A percentile compares a stretch with the other conserved stretches of the same genome.
Conservation (phyloP, 2,797 vertebrate genomes). For the Staurois parvus region DNA sequence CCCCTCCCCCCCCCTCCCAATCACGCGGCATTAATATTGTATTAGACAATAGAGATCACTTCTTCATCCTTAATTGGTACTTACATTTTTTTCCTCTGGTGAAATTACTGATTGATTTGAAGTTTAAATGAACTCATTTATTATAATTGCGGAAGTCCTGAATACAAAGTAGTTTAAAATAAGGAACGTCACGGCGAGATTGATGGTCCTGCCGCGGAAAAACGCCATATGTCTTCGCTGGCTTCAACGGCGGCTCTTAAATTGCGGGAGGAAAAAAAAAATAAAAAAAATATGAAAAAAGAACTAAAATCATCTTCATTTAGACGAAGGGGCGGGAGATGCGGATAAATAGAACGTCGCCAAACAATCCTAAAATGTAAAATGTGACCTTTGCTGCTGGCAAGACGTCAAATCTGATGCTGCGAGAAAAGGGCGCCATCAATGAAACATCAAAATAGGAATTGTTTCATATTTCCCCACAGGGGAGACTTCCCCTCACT, state of each 20-base stretch:
- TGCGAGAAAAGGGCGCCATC: no score
- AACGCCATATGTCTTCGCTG: constrained; percentile 68
- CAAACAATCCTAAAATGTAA: no score
- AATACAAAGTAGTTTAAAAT: constrained; percentile 83
- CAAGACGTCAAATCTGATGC: no score
- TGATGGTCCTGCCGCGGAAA: constrained; percentile 78
- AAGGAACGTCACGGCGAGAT: constrained; percentile 82
- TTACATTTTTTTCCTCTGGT: constrained; percentile 82
- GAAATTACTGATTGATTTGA: constrained; percentile 84
- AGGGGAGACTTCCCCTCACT: no score
- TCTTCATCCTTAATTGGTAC: constrained; percentile 92
- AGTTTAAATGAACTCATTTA: constrained; percentile 87
- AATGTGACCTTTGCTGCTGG: no score
- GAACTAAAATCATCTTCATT: constrained; percentile 38
- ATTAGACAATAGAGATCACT: constrained; percentile 83
- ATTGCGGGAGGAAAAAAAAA: constrained; percentile 35
- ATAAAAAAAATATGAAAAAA: constrained; percentile 17
- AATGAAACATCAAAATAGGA: no score
- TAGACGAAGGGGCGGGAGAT: background rate
- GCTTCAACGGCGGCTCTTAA: background rate
- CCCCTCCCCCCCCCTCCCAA: constrained; percentile 86
- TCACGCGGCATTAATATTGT: constrained; percentile 89
- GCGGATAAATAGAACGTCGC: no score
- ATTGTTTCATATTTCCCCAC: no score
- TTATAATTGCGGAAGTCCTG: constrained; percentile 87